These are phyloP conservation scores for Himalopsyche tibetana DNA, from an alignment of 2,888 invertebrate genomes.

Conservation along the genomic window DNA sequence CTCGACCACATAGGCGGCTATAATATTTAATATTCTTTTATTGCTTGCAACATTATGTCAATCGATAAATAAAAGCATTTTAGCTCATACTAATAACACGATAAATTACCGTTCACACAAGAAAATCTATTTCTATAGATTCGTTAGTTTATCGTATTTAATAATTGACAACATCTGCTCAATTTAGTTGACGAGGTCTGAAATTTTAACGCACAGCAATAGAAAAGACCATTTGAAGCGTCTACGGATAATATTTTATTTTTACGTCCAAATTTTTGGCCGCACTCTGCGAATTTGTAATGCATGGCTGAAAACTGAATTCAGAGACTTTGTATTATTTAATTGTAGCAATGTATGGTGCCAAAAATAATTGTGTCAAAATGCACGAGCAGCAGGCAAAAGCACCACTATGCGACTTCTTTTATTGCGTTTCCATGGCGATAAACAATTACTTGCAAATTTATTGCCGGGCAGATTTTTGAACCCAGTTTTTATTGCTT, in stretches of 20 bases:
- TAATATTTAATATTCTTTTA: too few relatives aligned
- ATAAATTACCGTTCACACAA: too few relatives aligned
- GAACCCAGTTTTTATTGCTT: slow-evolving; percentile 37
- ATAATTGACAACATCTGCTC: too few relatives aligned
- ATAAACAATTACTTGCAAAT: slow-evolving; percentile 24
- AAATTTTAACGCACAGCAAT: too few relatives aligned
- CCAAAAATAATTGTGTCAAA: slow-evolving; percentile 38
- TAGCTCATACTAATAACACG: too few relatives aligned
- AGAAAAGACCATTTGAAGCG: not conserved
- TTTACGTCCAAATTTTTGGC: slow-evolving; percentile 40
- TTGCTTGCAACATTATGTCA: too few relatives aligned
- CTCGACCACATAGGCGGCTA: too few relatives aligned
- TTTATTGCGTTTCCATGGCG: slow-evolving; percentile 37
- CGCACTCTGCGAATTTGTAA: slow-evolving; percentile 25
- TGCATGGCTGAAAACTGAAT: slow-evolving; percentile 31
- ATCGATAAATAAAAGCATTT: too few relatives aligned
- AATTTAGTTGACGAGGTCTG: too few relatives aligned
- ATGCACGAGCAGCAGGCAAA: not conserved
- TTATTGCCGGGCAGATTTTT: slow-evolving; percentile 37
- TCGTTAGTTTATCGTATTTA: too few relatives aligned
- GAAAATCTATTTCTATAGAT: too few relatives aligned
- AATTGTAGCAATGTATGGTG: slow-evolving; percentile 33
- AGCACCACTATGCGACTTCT: slow-evolving; percentile 4
- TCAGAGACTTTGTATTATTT: slow-evolving; percentile 38
- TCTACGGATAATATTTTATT: slow-evolving; percentile 34